These are phyloP conservation scores for Meganola albula DNA, from an alignment of 2,888 invertebrate species.

Conservation along the genomic window DNA sequence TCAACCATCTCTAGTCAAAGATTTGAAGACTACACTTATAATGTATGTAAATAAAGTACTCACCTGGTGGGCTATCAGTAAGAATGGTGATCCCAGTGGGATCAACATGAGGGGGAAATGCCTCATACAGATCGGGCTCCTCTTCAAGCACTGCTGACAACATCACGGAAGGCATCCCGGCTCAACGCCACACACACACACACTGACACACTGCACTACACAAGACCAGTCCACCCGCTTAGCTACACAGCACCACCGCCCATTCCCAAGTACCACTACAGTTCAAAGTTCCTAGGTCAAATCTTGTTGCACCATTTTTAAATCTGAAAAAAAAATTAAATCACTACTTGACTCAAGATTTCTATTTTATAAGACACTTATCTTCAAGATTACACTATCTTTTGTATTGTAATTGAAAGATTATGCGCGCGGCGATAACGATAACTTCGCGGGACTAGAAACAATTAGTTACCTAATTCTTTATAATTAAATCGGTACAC, in stretches of 20 bases:
- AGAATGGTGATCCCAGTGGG: conserved; percentile 85
- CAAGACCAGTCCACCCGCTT: conserved; percentile 55
- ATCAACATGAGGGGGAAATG: conserved; percentile 89
- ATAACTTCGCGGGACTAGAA: conserved; percentile 36
- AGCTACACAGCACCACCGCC: conserved; percentile 56
- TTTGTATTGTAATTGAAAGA: conserved; percentile 39
- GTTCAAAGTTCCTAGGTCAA: conserved; percentile 64
- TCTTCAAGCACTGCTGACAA: conserved; percentile 85
- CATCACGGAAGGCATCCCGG: conserved; percentile 81
- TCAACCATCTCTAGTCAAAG: too few species aligned
- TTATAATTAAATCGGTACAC: conserved; percentile 64
- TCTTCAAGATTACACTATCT: conserved; percentile 50
- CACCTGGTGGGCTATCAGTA: conserved; percentile 80
- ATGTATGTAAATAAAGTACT: conserved; percentile 12
- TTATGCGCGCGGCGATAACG: conserved; percentile 42
- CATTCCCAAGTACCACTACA: conserved; percentile 47
- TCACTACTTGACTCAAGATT: conserved; percentile 43
- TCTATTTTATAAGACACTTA: conserved; percentile 37
- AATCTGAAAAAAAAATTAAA: conserved; percentile 61
- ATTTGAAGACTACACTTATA: too few species aligned
- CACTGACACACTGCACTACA: conserved; percentile 67
- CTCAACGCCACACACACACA: conserved; percentile 48
- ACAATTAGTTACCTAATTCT: conserved; percentile 62
- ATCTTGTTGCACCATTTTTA: conserved; percentile 78
- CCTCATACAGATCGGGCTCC: conserved; percentile 86